phyloP scores from a whole-genome alignment of 1,140 invertebrate species.

The Arion vulgaris region DNA sequence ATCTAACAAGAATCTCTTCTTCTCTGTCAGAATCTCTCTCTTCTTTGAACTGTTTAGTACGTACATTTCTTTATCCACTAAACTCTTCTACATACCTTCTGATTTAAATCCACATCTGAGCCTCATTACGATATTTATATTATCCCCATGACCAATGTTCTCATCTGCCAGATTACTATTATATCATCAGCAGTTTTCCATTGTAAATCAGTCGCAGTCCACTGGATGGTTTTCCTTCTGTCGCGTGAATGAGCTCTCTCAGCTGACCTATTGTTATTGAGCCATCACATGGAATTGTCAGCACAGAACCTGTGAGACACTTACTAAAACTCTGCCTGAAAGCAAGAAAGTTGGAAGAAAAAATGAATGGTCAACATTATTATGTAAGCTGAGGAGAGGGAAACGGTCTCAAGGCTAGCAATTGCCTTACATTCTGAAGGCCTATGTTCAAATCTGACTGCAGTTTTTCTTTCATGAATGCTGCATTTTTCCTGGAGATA shows the following conservation, averaged over 20 bases:
- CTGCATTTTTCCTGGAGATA: no score
- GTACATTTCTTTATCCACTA: no score
- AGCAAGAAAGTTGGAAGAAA: neutral
- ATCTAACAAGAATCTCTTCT: no score
- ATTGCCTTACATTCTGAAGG: no score
- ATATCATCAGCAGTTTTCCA: slow-evolving; percentile 19
- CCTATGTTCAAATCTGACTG: no score
- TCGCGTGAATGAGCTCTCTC: slow-evolving; percentile 19
- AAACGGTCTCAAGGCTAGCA: no score
- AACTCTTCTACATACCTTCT: no score
- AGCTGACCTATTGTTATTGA: slow-evolving; percentile 25
- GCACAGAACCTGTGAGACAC: neutral
- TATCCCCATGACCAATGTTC: neutral
- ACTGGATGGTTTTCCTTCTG: neutral
- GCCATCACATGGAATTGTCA: neutral
- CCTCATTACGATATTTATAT: slow-evolving; percentile 6
- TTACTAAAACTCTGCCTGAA: no score
- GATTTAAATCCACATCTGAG: slow-evolving; percentile 20
- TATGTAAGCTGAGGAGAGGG: no score
- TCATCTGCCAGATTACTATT: neutral
- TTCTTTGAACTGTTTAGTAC: no score
- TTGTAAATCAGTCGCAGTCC: slow-evolving; percentile 28
- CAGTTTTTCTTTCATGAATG: no score
- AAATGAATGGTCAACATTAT: neutral
- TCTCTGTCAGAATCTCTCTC: no score